Evolutionary conservation across 2,888 invertebrate genomes (phyloP).

Genomic region (Caenorhabditis parvicauda): DNA sequence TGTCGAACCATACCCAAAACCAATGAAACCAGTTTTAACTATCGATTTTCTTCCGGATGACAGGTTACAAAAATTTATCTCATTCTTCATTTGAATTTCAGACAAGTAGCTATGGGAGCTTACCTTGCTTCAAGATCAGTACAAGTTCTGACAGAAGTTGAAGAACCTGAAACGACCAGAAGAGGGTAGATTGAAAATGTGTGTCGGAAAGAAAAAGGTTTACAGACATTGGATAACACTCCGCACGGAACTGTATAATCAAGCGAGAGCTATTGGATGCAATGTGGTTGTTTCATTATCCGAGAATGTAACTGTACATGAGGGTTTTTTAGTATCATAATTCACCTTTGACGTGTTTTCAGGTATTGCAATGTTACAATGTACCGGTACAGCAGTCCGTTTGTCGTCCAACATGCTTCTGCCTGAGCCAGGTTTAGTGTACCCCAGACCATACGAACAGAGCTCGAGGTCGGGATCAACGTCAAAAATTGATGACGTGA

Average conservation of each 20-base stretch:
- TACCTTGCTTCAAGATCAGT: conserved; percentile 21
- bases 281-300: conserved; percentile 89
- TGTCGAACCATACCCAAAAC: conserved; percentile 11
- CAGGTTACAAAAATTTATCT: conserved; percentile 4
- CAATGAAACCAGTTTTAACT: conserved; percentile 25
- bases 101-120: conserved; percentile 32
- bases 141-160: conserved; percentile 27
- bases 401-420: not conserved
- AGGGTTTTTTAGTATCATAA: conserved; percentile 15
- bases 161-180: conserved; percentile 19
- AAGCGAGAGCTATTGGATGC: conserved; percentile 85
- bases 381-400: conserved; percentile 18
- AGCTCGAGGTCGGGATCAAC: too few relatives aligned
- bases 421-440: too few relatives aligned
- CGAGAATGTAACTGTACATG: conserved; percentile 80
- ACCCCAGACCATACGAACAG: too few relatives aligned
- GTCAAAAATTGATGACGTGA: too few relatives aligned
- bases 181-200: conserved; percentile 4
- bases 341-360: not conserved
- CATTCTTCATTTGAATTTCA: not conserved
- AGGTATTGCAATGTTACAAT: conserved; percentile 25
- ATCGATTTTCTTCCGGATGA: conserved; percentile 24
- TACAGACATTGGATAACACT: conserved; percentile 90
- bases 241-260: conserved; percentile 88
- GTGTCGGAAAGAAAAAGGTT: not conserved